A percentile compares a stretch with the other conserved stretches of the same genome.
These are phyloP conservation scores for Drosophila sturtevanti DNA, from an alignment of 1,140 invertebrate species.

Conservation along the genomic window DNA sequence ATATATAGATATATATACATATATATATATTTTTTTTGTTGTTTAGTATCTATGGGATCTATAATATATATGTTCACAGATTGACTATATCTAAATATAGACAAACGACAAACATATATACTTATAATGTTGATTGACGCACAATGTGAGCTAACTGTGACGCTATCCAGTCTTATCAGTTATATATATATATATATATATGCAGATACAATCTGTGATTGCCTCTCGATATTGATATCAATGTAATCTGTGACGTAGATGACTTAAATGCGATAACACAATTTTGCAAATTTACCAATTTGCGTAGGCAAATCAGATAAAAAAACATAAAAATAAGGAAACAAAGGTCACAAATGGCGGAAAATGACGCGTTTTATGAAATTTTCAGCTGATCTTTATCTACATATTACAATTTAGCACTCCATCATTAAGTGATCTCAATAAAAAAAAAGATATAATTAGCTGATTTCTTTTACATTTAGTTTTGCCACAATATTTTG, in stretches of 20 bases:
- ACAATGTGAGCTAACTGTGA: slow-evolving; percentile 43
- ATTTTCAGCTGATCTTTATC: background rate
- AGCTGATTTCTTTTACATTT: too few species aligned
- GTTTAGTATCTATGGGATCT: slow-evolving; percentile 27
- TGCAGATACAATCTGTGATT: slow-evolving; percentile 15
- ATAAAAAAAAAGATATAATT: background rate
- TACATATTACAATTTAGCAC: too few species aligned
- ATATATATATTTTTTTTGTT: background rate
- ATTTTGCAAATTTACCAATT: slow-evolving; percentile 19
- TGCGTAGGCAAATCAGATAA: background rate
- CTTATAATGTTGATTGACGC: slow-evolving; percentile 71
- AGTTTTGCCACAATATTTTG: too few species aligned
- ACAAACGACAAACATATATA: slow-evolving; percentile 48
- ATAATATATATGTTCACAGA: slow-evolving; percentile 19
- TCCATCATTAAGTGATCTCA: background rate
- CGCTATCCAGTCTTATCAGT: slow-evolving; percentile 42
- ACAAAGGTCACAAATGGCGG: background rate
- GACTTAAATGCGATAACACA: slow-evolving; percentile 18
- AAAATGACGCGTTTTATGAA: background rate
- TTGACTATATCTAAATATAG: slow-evolving; percentile 59
- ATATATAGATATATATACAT: too few species aligned
- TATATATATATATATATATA: slow-evolving; percentile 19
- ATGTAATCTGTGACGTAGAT: slow-evolving; percentile 35
- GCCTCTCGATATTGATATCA: slow-evolving; percentile 5
- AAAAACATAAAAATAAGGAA: background rate